Base-by-base conservation (phyloP, 2,797 vertebrate genomes). In the Ambastaia sidthimunki region DNA sequence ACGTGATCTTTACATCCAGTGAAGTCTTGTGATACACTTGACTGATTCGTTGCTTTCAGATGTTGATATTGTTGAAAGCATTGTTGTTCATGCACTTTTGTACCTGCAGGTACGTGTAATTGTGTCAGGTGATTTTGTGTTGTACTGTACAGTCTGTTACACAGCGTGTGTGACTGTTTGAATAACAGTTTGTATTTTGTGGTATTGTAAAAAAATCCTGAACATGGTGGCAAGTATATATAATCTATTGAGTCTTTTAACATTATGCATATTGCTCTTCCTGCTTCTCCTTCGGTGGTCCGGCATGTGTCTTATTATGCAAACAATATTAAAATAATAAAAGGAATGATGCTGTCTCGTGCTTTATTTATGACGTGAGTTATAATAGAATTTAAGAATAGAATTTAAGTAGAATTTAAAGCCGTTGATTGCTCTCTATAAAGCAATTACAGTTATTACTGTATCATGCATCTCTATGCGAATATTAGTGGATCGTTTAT, bases 31-130 rank as follows among this genome's bases (percentile, higher is more conserved):
- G 34, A 37, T 37, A 37, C 34, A 90, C 93, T 93, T 91, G 92
- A 92, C 92, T 91, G 92, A 93, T 93, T 92, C n/a, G 93, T 90
- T 78, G 85, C 84, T 88, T 88, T 84, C 78, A 84, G 80, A 37
- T 82, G 74, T 82, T 7, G 34, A 37, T 37, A 7, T 37, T 2
- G 7, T 37, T 85, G 59, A 28, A 50, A 28, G 67, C 80, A 50
- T 73, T 78, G 74, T 62, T 54, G 70, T 74, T 78, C 71, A n/a
- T 84, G 85, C 83, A 79, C 80, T 85, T 85, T 82, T 82, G 83
- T 82, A 87, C 59, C 50, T 37, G 71, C 79, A 23, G 69, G 47
- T 74, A 72, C 68, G 16, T 71, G 70, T 52, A 74, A 80, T 59
- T 74, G 54, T 57, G 73, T 78, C 82, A 75, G 84, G 81, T 70